These are phyloP conservation scores for Ctenopoma kingsleyae DNA, from an alignment of 2,797 vertebrate genomes.

Conservation along the genomic window DNA sequence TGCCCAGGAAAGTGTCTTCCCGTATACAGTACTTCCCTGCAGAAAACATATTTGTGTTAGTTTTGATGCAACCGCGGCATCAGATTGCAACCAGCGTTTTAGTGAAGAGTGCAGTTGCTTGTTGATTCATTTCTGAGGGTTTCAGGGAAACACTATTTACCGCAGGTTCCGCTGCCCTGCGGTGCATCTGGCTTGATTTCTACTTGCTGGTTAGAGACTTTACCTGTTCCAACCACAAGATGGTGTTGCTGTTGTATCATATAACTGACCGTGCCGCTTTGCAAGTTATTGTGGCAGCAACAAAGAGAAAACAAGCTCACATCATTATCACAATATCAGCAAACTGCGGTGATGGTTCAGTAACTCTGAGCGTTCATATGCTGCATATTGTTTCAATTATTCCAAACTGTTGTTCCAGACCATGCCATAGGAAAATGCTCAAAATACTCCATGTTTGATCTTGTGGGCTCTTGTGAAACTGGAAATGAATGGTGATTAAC, in stretches of 20 bases:
- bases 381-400: constrained; percentile 81
- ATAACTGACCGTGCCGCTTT: background rate
- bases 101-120: constrained; percentile 16
- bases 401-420: constrained; percentile 75
- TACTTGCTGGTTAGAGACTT: constrained; percentile 26
- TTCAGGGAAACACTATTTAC: constrained; percentile 45
- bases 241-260: constrained; percentile 71
- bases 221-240: constrained; percentile 76
- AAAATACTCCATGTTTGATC: constrained; percentile 82
- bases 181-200: constrained; percentile 21
- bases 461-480: constrained; percentile 81
- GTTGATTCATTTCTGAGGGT: constrained; percentile 29
- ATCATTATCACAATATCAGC: constrained; percentile 73
- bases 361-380: constrained; percentile 78
- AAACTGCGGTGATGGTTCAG: constrained; percentile 80
- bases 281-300: constrained; percentile 37
- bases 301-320: constrained; percentile 60
- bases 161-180: constrained; percentile 30
- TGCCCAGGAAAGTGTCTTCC: constrained; percentile 34
- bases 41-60: constrained; percentile 38
- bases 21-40: constrained; percentile 8
- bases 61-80: constrained; percentile 37
- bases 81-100: constrained; percentile 22
- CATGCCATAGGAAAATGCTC: constrained; percentile 69
- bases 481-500: constrained; percentile 82